Percentiles rank a stretch among this genome's conserved stretches.
Conservation (phyloP, 2,888 invertebrate genomes). For the Epistrophe eligans region DNA sequence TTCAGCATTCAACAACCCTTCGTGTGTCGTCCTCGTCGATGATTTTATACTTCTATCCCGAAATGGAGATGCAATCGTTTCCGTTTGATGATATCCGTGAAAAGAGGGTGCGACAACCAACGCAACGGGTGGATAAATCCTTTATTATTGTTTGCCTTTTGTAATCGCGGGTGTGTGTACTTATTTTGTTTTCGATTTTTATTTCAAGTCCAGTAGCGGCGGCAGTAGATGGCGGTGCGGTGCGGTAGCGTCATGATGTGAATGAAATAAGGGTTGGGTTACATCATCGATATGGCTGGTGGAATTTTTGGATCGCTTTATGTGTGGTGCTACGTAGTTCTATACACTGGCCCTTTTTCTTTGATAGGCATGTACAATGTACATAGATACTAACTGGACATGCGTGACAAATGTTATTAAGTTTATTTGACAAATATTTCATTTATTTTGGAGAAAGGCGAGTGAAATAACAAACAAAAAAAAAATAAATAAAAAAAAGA, state of each 20-base stretch:
- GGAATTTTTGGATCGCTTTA: slow-evolving; percentile 21
- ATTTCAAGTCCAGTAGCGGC: slow-evolving; percentile 24
- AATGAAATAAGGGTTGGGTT: slow-evolving; percentile 65
- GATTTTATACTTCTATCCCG: background rate
- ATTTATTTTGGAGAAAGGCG: slow-evolving; percentile 66
- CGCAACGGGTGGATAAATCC: slow-evolving; percentile 42
- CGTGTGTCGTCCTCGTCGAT: background rate
- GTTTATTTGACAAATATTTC: slow-evolving; percentile 76
- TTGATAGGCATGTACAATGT: no score
- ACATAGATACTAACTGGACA: slow-evolving; percentile 69
- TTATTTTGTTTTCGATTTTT: slow-evolving; percentile 13
- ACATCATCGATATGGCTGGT: slow-evolving; percentile 34
- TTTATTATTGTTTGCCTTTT: slow-evolving; percentile 45
- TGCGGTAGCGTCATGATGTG: background rate
- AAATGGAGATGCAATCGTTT: slow-evolving; percentile 65
- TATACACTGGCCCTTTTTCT: slow-evolving; percentile 21
- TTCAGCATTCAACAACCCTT: slow-evolving; percentile 46
- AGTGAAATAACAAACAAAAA: slow-evolving; percentile 43
- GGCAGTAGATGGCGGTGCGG: background rate
- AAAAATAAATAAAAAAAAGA: slow-evolving; percentile 6
- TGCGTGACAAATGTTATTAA: slow-evolving; percentile 76
- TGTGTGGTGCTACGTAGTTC: slow-evolving; percentile 1
- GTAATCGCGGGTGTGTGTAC: slow-evolving; percentile 7
- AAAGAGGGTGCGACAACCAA: slow-evolving; percentile 52
- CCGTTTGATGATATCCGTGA: slow-evolving; percentile 54